phyloP scores from a whole-genome alignment of 2,888 invertebrate species.

The Deilephila elpenor region DNA sequence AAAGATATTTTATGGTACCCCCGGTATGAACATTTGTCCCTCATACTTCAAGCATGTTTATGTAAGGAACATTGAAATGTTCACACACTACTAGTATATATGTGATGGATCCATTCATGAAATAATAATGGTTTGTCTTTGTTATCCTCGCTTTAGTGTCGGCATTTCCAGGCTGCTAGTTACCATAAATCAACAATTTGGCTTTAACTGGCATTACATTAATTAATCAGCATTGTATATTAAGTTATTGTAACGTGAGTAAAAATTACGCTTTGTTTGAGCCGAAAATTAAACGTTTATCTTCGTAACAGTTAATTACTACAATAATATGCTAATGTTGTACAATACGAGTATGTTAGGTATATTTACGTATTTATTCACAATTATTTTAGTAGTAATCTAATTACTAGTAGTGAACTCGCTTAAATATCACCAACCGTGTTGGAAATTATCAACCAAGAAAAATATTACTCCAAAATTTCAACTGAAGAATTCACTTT shows the following conservation, averaged over 20 bases:
- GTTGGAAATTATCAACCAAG: no score
- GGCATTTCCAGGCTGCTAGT: neutral
- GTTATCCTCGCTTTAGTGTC: neutral
- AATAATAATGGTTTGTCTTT: conserved; percentile 3
- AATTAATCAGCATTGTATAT: neutral
- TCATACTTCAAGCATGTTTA: neutral
- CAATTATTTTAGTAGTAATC: no score
- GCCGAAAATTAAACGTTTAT: no score
- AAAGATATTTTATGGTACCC: neutral
- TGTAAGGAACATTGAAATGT: neutral
- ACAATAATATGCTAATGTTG: no score
- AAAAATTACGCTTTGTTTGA: no score
- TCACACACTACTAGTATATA: neutral
- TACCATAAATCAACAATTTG: neutral
- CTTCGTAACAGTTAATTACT: no score
- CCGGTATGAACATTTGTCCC: neutral
- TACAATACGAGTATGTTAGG: no score
- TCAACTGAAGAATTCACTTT: no score
- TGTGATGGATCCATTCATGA: neutral
- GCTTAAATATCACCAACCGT: no score
- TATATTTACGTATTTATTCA: no score
- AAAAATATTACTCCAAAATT: no score
- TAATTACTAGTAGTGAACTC: no score
- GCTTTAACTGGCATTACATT: neutral
- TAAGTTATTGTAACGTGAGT: neutral